Evolutionary conservation across 1,140 invertebrate species (phyloP), one percentile per base, ranked within the genome.

Genomic region (Caenorhabditis remanei): DNA sequence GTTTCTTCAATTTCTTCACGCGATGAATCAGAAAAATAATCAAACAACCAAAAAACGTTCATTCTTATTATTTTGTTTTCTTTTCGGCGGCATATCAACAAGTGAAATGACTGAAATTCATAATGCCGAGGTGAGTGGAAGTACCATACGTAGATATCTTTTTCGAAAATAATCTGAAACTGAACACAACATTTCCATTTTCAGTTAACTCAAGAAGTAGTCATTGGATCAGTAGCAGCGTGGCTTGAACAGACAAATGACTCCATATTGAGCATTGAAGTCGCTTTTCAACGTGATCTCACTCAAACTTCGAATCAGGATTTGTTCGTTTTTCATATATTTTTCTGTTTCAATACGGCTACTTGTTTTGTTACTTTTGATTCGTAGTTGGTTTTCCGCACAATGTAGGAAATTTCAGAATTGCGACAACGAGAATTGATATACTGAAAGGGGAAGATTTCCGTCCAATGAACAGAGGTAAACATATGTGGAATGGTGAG

Each of bases 31-130:
- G 16, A 53, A 53, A 3, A 53, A 14, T 11, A 11, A 53, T 4
- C 19, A 79, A 3, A 50, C 0, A 53, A 11, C 0, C n/a, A 24
- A 50, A 24, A 24, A 50, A 16, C 71, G 9, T 14, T 79, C n/a
- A 79, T 79, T 79, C 46, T 46, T 50, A 71, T 43, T 43, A 32
- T 79, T 50, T 21, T 53, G n/a, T 43, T 79, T 50, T 50, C 71
- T 21, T 46, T 53, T 50, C 71, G 71, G 46, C 46, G 43, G 46
- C 71, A 46, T 75, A 65, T 65, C 32, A 32, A 7, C 63, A 71
- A 71, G 71, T 46, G 71, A 79, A 79, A 79, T 79, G 71, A 79
- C 71, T 79, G 71, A 79, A 79, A 79, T 79, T 79, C 71, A 79
- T 79, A 79, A 79, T 46, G 71, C 71, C 46, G 71, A 79, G 71